phyloP scores from a whole-genome alignment of 2,888 invertebrate species.

The Caradrina clavipalpis region DNA sequence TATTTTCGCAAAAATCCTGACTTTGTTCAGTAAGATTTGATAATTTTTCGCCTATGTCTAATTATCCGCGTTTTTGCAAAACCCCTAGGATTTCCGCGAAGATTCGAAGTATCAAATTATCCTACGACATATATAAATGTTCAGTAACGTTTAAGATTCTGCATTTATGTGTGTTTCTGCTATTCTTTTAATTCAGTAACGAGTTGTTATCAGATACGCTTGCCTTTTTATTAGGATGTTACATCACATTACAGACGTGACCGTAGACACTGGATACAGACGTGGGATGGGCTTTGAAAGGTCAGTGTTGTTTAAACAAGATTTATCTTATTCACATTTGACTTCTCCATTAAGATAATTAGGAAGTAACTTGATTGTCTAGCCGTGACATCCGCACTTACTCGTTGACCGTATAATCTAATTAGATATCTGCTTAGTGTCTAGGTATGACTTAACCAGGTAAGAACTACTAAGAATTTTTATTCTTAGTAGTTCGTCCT shows the following conservation, averaged over 20 bases:
- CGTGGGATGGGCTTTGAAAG: constrained; percentile 1
- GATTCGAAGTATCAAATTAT: no score
- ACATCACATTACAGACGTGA: constrained; percentile 25
- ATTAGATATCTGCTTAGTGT: not conserved
- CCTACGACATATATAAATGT: no score
- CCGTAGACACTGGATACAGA: constrained; percentile 28
- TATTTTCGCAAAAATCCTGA: no score
- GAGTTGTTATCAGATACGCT: constrained; percentile 16
- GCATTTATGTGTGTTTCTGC: no score
- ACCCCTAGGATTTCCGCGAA: no score
- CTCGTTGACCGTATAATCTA: constrained; percentile 11
- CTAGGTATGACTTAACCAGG: constrained; percentile 5
- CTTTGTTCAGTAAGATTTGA: no score
- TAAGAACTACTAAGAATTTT: no score
- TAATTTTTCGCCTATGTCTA: no score
- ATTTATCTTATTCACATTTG: not conserved
- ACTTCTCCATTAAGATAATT: not conserved
- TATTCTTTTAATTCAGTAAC: no score
- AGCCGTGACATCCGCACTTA: constrained; percentile 29
- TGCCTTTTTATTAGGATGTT: constrained; percentile 41
- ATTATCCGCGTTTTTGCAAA: no score
- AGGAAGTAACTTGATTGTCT: constrained; percentile 14
- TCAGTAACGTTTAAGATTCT: no score
- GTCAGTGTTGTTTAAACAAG: not conserved
- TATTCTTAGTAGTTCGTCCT: no score